Percentiles rank a stretch among this genome's conserved stretches.
phyloP scores from a whole-genome alignment of 2,113 vertebrate genomes.

The Atractosteus spatula region DNA sequence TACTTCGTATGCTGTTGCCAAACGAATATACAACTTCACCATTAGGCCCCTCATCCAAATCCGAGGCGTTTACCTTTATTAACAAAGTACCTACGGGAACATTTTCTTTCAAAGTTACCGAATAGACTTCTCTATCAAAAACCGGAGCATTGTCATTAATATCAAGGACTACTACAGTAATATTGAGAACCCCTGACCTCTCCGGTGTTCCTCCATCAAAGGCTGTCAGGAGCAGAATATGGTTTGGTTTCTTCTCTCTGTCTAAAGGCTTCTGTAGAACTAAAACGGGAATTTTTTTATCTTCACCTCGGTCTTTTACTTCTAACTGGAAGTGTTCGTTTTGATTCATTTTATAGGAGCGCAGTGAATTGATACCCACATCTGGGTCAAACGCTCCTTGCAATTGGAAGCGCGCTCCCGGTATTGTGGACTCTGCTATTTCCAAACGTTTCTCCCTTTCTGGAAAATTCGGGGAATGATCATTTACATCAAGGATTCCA shows the following conservation, averaged over 20 bases:
- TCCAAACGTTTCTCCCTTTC: slow-evolving; percentile 33
- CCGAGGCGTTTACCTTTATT: slow-evolving; percentile 44
- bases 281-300: slow-evolving; percentile 31
- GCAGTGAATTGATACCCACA: slow-evolving; percentile 25
- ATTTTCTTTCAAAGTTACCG: slow-evolving; percentile 49
- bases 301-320: slow-evolving; percentile 17
- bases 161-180: slow-evolving; percentile 54
- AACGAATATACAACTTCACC: slow-evolving; percentile 51
- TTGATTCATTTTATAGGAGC: slow-evolving; percentile 27
- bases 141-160: slow-evolving; percentile 57
- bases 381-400: slow-evolving; percentile 29
- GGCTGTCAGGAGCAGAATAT: slow-evolving; percentile 47
- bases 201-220: slow-evolving; percentile 54
- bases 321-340: slow-evolving; percentile 34
- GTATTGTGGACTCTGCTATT: slow-evolving; percentile 14
- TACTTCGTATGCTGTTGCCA: slow-evolving; percentile 23
- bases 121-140: slow-evolving; percentile 50
- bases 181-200: slow-evolving; percentile 43
- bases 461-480: slow-evolving; percentile 34
- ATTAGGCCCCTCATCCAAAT: slow-evolving; percentile 51
- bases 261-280: slow-evolving; percentile 49
- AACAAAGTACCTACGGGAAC: slow-evolving; percentile 24
- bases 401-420: slow-evolving; percentile 32
- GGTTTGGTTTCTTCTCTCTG: slow-evolving; percentile 39
- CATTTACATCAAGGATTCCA: slow-evolving; percentile 42